Base-by-base conservation (phyloP, 2,797 vertebrate genomes). In the Eulemur albifrons region DNA sequence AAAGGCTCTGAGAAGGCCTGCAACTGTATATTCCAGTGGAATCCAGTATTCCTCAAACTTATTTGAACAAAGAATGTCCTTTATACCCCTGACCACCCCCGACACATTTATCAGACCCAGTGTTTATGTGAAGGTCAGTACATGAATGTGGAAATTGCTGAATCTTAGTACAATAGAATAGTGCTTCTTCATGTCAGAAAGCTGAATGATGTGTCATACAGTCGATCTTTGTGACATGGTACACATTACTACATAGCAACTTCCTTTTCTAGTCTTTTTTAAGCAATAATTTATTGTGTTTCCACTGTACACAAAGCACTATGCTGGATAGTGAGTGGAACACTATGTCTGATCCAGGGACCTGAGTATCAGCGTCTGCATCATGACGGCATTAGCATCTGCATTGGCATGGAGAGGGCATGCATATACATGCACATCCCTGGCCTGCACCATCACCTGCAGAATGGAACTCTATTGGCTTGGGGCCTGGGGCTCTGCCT, bases 401-500 rank as follows among this genome's bases (percentile, higher is more conserved):
- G 12, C 52, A 30, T 23, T 2, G 32, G 15, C 7, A 14, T 4
- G 15, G 7, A n/a, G 40, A 27, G 30, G 30, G 13, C 23, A 4
- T 25, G 7, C 5, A 0, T 52, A 11, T 25, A 5, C 63, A 38
- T 21, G 0, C 5, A 57, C 3, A 4, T n/a, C 6, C 13, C 35
- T 35, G 30, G 35, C 27, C 43, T 35, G 25, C 11, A 11, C 10
- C 5, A 1, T 50, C 30, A 30, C 48, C 43, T 27, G 25, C 40
- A 43, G 18, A 65, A 40, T 70, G 40, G 50, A 69, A 5, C n/a
- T 52, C 5, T 61, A 18, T 32, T 20, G 5, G 23, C 14, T 2
- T 15, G 48, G 23, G n/a, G 7, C 20, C 0, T 3, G 12, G 61
- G 43, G 23, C 43, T 86, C 18, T 85, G 35, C 13, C 1, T 3